A percentile compares a stretch with the other conserved stretches of the same genome.
These are phyloP conservation scores for Phortica variegata DNA, from an alignment of 1,140 invertebrate genomes.

Conservation along the genomic window DNA sequence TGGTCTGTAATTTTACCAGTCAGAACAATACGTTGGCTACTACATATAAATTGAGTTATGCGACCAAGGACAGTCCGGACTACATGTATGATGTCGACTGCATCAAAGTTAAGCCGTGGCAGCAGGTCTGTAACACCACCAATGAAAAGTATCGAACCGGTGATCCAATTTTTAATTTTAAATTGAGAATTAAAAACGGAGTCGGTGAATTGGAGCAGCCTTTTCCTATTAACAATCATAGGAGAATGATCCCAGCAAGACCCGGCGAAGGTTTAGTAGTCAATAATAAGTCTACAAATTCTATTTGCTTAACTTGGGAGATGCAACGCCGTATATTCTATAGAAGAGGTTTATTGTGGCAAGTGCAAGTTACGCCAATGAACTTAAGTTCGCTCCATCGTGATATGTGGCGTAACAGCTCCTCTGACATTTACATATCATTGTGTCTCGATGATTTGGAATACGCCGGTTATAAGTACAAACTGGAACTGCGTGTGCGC, in stretches of 20 bases:
- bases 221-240: conserved; percentile 26
- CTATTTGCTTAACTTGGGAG: conserved; percentile 32
- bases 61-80: conserved; percentile 8
- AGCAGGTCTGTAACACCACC: conserved; percentile 36
- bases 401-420: conserved; percentile 29
- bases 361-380: conserved; percentile 25
- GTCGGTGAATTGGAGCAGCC: conserved; percentile 20
- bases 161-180: conserved; percentile 24
- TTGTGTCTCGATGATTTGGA: conserved; percentile 36
- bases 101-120: conserved; percentile 31
- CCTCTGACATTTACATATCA: conserved; percentile 19
- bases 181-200: conserved; percentile 16
- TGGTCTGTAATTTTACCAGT: conserved; percentile 41
- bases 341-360: conserved; percentile 26
- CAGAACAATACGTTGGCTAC: conserved; percentile 33
- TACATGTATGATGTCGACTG: conserved; percentile 32
- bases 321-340: conserved; percentile 40
- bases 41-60: conserved; percentile 33
- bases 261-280: conserved; percentile 29
- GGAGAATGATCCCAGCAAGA: conserved; percentile 25
- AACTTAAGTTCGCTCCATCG: conserved; percentile 23
- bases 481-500: conserved; percentile 35
- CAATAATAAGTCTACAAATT: conserved; percentile 24
- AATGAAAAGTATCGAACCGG: conserved; percentile 28
- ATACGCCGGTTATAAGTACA: conserved; percentile 34